Conservation (phyloP, 1,140 invertebrate species). For the Leptonema lineaticorne region DNA sequence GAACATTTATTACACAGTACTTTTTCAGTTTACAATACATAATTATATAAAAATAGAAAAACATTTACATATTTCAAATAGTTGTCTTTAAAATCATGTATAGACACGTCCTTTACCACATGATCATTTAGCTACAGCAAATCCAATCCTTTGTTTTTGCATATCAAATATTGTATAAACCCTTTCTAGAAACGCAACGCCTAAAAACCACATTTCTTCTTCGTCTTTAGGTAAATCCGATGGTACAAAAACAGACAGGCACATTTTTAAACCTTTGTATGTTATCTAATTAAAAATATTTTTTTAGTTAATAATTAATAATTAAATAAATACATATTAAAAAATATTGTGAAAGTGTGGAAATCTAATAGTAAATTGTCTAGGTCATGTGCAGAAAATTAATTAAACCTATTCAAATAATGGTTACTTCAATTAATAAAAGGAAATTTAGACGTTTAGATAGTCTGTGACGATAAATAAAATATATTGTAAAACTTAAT, state of each 20-base stretch:
- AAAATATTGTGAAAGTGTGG: neutral
- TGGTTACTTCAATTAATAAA: neutral
- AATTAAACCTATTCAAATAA: neutral
- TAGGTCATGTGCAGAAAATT: too few relatives aligned
- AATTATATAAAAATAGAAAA: too few relatives aligned
- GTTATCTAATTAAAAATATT: slow-evolving; percentile 17
- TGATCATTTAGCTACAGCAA: slow-evolving; percentile 22
- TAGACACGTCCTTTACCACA: too few relatives aligned
- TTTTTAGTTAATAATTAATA: slow-evolving; percentile 4
- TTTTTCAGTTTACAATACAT: too few relatives aligned
- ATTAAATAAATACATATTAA: neutral
- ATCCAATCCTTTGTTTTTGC: slow-evolving; percentile 19
- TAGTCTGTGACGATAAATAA: too few relatives aligned
- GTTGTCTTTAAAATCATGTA: too few relatives aligned
- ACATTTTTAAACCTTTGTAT: slow-evolving; percentile 29
- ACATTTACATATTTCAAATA: too few relatives aligned
- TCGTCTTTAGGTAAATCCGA: neutral
- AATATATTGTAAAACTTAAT: too few relatives aligned
- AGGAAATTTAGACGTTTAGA: neutral
- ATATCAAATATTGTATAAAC: slow-evolving; percentile 24
- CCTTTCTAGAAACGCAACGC: slow-evolving; percentile 20
- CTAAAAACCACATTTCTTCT: slow-evolving; percentile 15
- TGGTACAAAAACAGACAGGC: slow-evolving; percentile 43
- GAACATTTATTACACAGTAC: too few relatives aligned
- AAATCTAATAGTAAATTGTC: too few relatives aligned